Evolutionary conservation across 1,140 invertebrate genomes (phyloP), one percentile per base, ranked within the genome.

Genomic region (Anastrepha ludens): DNA sequence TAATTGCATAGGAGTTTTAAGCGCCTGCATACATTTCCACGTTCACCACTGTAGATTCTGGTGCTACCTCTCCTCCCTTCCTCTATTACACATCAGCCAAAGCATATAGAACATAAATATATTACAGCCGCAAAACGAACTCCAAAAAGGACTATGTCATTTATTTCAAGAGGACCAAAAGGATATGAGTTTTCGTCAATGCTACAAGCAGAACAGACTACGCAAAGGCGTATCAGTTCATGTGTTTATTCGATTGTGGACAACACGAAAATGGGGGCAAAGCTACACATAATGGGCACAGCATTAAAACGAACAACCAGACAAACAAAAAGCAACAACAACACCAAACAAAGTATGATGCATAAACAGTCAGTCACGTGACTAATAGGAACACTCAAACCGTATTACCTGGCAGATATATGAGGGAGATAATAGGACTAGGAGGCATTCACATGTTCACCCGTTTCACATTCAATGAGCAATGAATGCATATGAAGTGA

Each of bases 401-500:
- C 41, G 39, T n/a, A 62, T 11, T 15, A 13, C 44, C 47, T 7
- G 29, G 9, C 55, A 11, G 2, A 9, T 0, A 55, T 6, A 67
- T 13, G 74, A 29, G 0, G 20, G 47, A 81, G 74, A 55, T 44
- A 11, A n/a, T 70, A 55, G 9, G 44, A 47, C 41, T 17, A 50
- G n/a, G 44, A 13, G 7, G n/a, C 44, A 15, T 55, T 29, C n/a
- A n/a, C 6, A 55, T 55, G 20, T n/a, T 20, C n/a, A 55, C 0
- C 5, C 20, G n/a, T 41, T 29, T 58, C 47, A 81, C 29, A 81
- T 20, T 81, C 74, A 81, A 81, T 81, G 74, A 81, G 74, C 74
- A 55, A 81, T 81, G 74, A 81, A 81, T 81, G 44, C 74, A 81
- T 44, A n/a, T 81, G 50, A n/a, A 81, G 5, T 55, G 74, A 58